Evolutionary conservation across 2,797 vertebrate genomes (phyloP).

Genomic region (Channallabes apus): DNA sequence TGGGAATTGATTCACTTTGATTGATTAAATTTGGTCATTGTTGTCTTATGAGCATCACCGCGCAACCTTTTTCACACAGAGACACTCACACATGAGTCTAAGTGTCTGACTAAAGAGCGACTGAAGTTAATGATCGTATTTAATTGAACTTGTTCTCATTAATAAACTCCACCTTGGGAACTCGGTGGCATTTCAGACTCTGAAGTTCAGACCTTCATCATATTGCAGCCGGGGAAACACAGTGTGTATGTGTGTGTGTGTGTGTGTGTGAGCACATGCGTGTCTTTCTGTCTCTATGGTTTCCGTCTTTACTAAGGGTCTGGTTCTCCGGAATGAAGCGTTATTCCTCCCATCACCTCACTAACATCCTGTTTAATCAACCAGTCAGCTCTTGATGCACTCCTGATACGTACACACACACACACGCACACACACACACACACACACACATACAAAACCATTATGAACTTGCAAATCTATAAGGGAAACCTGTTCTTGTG

Average conservation of each 20-base stretch:
- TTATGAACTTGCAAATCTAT: not conserved
- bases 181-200: slow-evolving; percentile 47
- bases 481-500: not conserved
- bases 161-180: slow-evolving; percentile 48
- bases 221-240: not conserved
- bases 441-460: not conserved
- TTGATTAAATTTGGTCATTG: not conserved
- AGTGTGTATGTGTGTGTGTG: not conserved
- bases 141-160: slow-evolving; percentile 43
- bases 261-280: not conserved
- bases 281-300: not conserved
- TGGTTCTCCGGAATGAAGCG: slow-evolving; percentile 9
- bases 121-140: slow-evolving; percentile 49
- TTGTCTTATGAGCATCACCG: not conserved
- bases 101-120: not conserved
- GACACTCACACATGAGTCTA: not conserved
- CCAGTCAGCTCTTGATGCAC: not conserved
- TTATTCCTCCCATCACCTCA: slow-evolving; percentile 6
- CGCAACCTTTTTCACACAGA: not conserved
- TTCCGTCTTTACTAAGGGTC: slow-evolving; percentile 1
- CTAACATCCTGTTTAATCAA: slow-evolving; percentile 5
- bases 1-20: not conserved
- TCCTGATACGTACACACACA: not conserved
- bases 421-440: not conserved
- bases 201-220: slow-evolving; percentile 6